Evolutionary conservation across 2,797 vertebrate genomes (phyloP).

Genomic region (Pangasius krempfi): DNA sequence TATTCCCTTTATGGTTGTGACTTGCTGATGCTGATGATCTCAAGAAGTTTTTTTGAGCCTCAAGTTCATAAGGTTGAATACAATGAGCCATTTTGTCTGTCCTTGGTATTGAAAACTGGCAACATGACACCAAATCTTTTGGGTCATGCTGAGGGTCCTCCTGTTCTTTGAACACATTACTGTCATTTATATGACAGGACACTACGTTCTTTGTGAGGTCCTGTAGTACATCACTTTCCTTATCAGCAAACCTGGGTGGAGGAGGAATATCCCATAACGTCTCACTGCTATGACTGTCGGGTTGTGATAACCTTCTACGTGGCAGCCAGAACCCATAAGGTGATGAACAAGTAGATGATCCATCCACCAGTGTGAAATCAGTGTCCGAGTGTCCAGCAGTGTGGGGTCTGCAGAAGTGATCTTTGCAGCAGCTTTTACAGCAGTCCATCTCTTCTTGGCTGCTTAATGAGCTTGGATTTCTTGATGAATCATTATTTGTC

Average conservation of each 20-base stretch:
- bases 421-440: constrained; percentile 64
- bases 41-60: constrained; percentile 59
- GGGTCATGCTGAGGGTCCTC: constrained; percentile 26
- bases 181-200: constrained; percentile 57
- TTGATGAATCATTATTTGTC: constrained; percentile 61
- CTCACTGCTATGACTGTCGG: constrained; percentile 57
- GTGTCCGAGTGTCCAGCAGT: constrained; percentile 50
- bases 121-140: constrained; percentile 46
- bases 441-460: constrained; percentile 62
- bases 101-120: constrained; percentile 50
- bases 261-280: constrained; percentile 66
- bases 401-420: constrained; percentile 23
- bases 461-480: constrained; percentile 47
- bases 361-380: constrained; percentile 61
- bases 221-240: constrained; percentile 60
- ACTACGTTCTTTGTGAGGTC: constrained; percentile 65
- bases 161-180: constrained; percentile 49
- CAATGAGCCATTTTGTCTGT: constrained; percentile 53
- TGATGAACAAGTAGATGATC: constrained; percentile 56
- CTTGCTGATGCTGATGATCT: constrained; percentile 65
- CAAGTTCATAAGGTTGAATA: constrained; percentile 60
- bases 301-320: constrained; percentile 55
- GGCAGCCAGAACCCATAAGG: constrained; percentile 57
- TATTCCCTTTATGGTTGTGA: constrained; percentile 61
- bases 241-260: constrained; percentile 72